A percentile compares a stretch with the other conserved stretches of the same genome.
Evolutionary conservation across 2,888 invertebrate species (phyloP).

Genomic region (Pseudococcus viburni): DNA sequence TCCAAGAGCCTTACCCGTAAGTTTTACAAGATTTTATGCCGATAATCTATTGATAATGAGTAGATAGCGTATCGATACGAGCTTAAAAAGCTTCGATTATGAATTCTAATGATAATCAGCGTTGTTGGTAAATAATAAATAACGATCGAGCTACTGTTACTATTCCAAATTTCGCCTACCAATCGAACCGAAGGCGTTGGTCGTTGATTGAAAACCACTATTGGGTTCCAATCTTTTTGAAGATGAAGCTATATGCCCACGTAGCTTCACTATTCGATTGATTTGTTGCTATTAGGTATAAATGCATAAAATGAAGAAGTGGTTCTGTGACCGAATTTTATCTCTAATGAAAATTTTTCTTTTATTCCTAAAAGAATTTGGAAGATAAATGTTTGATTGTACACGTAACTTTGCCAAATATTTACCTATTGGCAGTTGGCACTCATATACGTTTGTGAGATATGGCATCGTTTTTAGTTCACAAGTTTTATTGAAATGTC

Average conservation of each 20-base stretch:
- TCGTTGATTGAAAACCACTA: no score
- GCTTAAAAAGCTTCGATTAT: not conserved
- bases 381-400: not conserved
- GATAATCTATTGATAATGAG: not conserved
- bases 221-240: no score
- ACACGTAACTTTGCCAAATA: slow-evolving; percentile 3
- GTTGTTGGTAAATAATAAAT: no score
- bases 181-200: no score
- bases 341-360: not conserved
- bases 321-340: not conserved
- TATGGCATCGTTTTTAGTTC: no score
- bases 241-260: no score
- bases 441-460: not conserved
- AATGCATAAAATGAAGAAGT: not conserved
- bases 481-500: slow-evolving; percentile 6
- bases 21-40: slow-evolving; percentile 39
- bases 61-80: not conserved
- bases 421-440: not conserved
- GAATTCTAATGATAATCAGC: no score
- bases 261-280: no score
- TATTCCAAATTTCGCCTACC: no score
- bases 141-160: no score
- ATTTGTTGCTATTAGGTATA: not conserved
- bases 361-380: not conserved
- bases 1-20: slow-evolving; percentile 64